Conservation (phyloP, 1,140 invertebrate genomes). For the Temnothorax longispinosus region DNA sequence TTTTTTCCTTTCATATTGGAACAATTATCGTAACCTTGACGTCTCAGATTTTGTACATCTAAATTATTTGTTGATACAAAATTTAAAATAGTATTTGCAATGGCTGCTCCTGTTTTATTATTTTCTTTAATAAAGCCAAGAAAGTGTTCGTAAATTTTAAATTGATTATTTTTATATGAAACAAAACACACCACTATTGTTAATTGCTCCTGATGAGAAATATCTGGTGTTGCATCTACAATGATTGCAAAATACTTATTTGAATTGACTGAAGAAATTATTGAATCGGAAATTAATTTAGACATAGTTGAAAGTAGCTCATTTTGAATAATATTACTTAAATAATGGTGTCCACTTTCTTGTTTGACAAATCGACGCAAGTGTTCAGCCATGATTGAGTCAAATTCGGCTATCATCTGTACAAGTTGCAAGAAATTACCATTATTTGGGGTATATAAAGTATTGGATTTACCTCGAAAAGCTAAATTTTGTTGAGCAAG, state of each 20-base stretch:
- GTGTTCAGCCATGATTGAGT: not conserved
- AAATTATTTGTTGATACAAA: no score
- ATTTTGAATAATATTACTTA: slow-evolving; percentile 1
- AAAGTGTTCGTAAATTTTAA: no score
- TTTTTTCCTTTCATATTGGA: no score
- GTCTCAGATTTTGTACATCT: no score
- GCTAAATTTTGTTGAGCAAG: slow-evolving; percentile 9
- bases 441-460: not conserved
- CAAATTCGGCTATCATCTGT: not conserved
- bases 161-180: no score
- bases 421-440: not conserved
- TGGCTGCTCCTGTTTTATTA: no score
- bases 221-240: not conserved
- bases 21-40: no score
- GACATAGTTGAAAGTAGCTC: not conserved
- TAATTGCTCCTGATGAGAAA: not conserved
- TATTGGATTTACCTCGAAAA: not conserved
- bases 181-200: not conserved
- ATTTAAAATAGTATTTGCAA: no score
- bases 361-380: not conserved
- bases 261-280: not conserved
- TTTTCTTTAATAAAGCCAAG: no score
- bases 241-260: not conserved
- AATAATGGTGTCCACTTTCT: not conserved
- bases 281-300: not conserved